phyloP scores from a whole-genome alignment of 2,113 vertebrate genomes.

The Colinus virginianus region DNA sequence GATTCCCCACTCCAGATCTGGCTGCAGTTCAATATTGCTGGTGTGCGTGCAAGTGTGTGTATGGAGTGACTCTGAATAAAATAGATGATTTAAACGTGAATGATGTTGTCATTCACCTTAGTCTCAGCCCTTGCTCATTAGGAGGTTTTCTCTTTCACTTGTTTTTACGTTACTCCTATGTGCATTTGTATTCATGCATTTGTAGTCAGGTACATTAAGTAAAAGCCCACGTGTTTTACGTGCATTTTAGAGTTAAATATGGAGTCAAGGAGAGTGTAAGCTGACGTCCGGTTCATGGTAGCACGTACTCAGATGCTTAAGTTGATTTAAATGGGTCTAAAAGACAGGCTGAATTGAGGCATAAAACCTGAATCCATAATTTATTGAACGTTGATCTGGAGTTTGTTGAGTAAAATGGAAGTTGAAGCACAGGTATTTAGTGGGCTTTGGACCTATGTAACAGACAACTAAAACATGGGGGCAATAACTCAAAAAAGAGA shows the following conservation, averaged over 20 bases:
- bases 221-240: not conserved
- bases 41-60: not conserved
- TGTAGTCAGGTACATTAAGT: not conserved
- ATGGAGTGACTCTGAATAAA: conserved; percentile 29
- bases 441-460: not conserved
- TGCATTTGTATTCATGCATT: not conserved
- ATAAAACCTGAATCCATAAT: not conserved
- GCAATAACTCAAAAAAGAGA: not conserved
- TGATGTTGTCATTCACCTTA: conserved; percentile 1
- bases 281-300: not conserved
- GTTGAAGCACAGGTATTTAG: not conserved
- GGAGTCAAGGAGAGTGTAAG: not conserved
- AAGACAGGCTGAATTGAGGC: not conserved
- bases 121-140: not conserved
- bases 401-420: not conserved
- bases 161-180: not conserved
- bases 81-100: conserved; percentile 40
- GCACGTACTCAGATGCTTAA: not conserved
- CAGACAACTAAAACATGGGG: not conserved
- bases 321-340: not conserved
- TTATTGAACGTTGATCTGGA: not conserved
- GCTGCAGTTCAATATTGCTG: not conserved
- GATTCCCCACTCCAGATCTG: not conserved
- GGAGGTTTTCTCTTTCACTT: not conserved
- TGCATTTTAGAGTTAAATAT: not conserved